Evolutionary conservation across 2,113 vertebrate genomes (phyloP), one percentile per base, ranked within the genome.

Genomic region (Callithrix jacchus): DNA sequence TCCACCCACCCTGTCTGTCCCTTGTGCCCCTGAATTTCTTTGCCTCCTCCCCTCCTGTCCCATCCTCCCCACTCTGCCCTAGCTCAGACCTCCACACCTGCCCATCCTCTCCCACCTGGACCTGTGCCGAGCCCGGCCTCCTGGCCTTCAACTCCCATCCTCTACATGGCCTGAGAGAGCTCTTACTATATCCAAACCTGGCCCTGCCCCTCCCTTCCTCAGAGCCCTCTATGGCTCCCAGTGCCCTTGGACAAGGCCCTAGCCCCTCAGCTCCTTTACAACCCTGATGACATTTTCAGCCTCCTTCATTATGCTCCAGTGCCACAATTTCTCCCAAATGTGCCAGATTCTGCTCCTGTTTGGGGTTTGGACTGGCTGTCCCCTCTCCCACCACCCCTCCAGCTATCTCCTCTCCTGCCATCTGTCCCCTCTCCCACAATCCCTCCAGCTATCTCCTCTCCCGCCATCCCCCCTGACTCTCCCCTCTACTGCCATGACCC

Each of bases 261-360:
- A 49, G 30, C 35, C 35, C 30, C 61, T 35, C 16, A 2, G n/a
- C 5, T 30, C 11, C 45, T 37, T 47, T 17, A n/a, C 20, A 49
- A 37, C 37, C 42, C 49, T 37, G 13, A n/a, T 4, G 74, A n/a
- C n/a, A 10, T n/a, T 52, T 25, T 40, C 8, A 14, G 94, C 17
- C 56, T 64, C 52, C n/a, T 5, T 2, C 1, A 11, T 2, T 40
- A 58, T 0, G 0, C 30, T 40, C 47, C 80, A 16, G 27, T 2
- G 40, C 40, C 45, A 11, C 3, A 18, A 6, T 52, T 12, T 35
- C n/a, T 61, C 77, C n/a, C 7, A 11, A 3, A 30, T 1, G 6
- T 1, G 1, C 47, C 7, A 1, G 16, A 47, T 18, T 42, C 12
- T 74, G 4, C 64, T 92, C 17, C 54, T 9, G 9, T 0, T 47